Percentiles rank a stretch among this genome's conserved stretches.
These are phyloP conservation scores for Erythrocercus mccallii DNA, from an alignment of 2,113 vertebrate species.

Conservation along the genomic window DNA sequence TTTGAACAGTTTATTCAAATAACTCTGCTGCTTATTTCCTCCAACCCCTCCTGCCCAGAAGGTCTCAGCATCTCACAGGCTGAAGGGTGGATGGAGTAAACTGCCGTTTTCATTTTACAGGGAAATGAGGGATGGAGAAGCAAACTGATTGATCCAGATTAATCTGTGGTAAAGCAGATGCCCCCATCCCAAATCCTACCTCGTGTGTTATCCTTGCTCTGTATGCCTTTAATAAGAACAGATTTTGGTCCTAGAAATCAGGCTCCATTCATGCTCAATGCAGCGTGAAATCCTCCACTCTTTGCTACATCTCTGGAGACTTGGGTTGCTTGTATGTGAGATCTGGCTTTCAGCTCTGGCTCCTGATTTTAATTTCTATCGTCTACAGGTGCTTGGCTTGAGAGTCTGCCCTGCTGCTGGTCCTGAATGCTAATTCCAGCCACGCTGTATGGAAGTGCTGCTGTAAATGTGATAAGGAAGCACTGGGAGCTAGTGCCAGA, in stretches of 20 bases:
- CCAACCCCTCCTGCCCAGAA: neutral
- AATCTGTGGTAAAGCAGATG: neutral
- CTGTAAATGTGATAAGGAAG: conserved; percentile 34
- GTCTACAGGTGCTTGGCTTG: conserved; percentile 11
- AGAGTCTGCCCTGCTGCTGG: neutral
- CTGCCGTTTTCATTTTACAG: neutral
- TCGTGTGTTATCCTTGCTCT: neutral
- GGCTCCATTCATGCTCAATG: neutral
- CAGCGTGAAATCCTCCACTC: conserved; percentile 3
- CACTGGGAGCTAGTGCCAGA: neutral
- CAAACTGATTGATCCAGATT: neutral
- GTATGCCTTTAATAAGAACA: neutral
- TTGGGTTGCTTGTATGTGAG: neutral
- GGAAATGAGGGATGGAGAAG: neutral
- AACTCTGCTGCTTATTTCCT: neutral
- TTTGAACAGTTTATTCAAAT: neutral
- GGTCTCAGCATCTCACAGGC: neutral
- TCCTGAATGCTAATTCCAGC: conserved; percentile 41
- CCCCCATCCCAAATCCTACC: neutral
- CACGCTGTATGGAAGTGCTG: neutral
- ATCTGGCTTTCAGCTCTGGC: conserved; percentile 27
- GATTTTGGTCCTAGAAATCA: neutral
- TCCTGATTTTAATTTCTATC: conserved; percentile 43
- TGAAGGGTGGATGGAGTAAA: neutral
- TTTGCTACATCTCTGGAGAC: neutral